Percentiles rank a stretch among this genome's conserved stretches.
These are phyloP conservation scores for Pogonus chalceus DNA, from an alignment of 1,140 invertebrate species.

Conservation along the genomic window DNA sequence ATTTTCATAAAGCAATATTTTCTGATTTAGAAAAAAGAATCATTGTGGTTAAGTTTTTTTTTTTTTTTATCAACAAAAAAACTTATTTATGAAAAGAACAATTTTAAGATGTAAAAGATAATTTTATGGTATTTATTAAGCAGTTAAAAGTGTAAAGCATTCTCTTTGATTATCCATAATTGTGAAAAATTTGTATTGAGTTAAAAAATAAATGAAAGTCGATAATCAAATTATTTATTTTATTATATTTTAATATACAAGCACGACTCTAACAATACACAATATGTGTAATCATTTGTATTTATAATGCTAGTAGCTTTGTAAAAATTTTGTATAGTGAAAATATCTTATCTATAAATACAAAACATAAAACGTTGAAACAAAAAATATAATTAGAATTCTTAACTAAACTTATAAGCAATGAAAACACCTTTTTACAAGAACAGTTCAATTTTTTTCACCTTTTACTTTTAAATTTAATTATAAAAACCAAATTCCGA, in stretches of 20 bases:
- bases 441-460: background rate
- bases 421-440: background rate
- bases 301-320: background rate
- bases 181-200: too few relatives aligned
- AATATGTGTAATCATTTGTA: background rate
- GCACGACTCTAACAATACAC: background rate
- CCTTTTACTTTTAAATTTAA: background rate
- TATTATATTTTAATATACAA: background rate
- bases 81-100: too few relatives aligned
- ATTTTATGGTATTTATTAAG: too few relatives aligned
- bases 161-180: too few relatives aligned
- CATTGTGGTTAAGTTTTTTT: too few relatives aligned
- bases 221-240: background rate
- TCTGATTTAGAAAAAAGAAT: too few relatives aligned
- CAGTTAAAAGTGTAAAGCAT: too few relatives aligned
- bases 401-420: background rate
- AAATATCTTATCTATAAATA: background rate
- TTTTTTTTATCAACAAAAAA: too few relatives aligned
- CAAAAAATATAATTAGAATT: background rate
- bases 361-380: background rate
- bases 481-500: background rate
- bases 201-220: too few relatives aligned
- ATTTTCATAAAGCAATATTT: too few relatives aligned
- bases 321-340: background rate
- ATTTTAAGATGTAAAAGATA: too few relatives aligned